A percentile compares a stretch with the other conserved stretches of the same genome.
Conservation (phyloP, 2,888 invertebrate species). For the Pammene aurita region DNA sequence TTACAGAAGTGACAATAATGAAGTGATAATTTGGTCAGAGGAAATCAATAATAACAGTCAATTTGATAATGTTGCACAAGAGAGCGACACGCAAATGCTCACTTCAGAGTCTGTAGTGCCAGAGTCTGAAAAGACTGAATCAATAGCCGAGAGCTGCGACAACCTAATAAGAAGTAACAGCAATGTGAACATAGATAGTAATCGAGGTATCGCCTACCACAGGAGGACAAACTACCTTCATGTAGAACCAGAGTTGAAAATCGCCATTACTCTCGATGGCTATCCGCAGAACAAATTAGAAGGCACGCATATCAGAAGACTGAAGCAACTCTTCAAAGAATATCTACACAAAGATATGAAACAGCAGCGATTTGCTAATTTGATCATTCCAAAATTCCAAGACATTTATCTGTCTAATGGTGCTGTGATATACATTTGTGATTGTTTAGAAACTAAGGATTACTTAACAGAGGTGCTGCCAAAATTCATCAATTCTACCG, state of each 20-base stretch:
- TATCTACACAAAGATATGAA: constrained; percentile 74
- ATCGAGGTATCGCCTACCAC: constrained; percentile 73
- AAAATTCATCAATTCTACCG: constrained; percentile 70
- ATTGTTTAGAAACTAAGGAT: constrained; percentile 75
- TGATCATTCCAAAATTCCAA: constrained; percentile 74
- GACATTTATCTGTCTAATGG: constrained; percentile 75
- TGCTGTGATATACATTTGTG: constrained; percentile 76
- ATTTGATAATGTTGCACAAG: constrained; percentile 44
- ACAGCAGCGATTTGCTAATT: constrained; percentile 64
- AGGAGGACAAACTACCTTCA: constrained; percentile 76
- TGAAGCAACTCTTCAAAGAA: constrained; percentile 74
- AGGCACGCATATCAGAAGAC: constrained; percentile 69
- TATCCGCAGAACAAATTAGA: constrained; percentile 74
- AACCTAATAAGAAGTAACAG: constrained; percentile 60
- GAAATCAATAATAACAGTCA: constrained; percentile 53
- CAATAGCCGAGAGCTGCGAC: constrained; percentile 62
- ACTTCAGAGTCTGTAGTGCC: constrained; percentile 53
- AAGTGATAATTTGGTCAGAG: constrained; percentile 65
- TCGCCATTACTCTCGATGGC: constrained; percentile 71
- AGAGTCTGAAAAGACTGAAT: constrained; percentile 66
- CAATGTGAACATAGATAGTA: constrained; percentile 70
- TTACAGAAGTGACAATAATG: constrained; percentile 61
- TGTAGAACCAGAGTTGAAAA: constrained; percentile 71
- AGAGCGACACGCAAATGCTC: constrained; percentile 43
- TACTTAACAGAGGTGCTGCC: constrained; percentile 69